Conservation (phyloP, 2,113 vertebrate genomes). For the Gavia stellata region DNA sequence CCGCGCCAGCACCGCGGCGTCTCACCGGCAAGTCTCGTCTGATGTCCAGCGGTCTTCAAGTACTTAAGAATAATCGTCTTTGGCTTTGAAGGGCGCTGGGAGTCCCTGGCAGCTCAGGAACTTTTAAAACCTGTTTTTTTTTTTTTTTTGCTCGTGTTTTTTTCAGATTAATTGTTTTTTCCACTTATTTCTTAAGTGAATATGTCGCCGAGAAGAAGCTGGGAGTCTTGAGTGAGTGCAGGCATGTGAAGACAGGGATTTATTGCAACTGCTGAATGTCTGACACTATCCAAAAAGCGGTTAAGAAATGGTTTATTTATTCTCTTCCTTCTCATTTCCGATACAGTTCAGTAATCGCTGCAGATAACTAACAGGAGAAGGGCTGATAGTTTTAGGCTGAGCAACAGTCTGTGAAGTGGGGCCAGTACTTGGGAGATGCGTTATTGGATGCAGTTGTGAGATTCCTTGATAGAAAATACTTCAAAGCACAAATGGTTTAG, state of each 20-base stretch:
- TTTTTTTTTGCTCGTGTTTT: fast-evolving
- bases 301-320: background rate
- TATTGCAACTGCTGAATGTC: background rate
- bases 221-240: background rate
- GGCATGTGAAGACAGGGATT: background rate
- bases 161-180: background rate
- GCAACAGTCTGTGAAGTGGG: background rate
- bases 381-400: background rate
- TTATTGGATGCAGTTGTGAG: background rate
- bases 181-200: background rate
- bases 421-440: background rate
- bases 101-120: background rate
- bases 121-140: background rate
- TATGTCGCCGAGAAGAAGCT: background rate
- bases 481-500: background rate
- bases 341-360: background rate
- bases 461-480: background rate
- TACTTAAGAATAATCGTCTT: background rate
- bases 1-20: background rate
- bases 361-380: background rate
- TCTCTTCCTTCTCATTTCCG: background rate
- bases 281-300: background rate
- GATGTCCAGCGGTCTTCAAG: background rate
- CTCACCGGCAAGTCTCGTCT: background rate
- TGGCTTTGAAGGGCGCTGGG: background rate